phyloP scores from a whole-genome alignment of 2,113 vertebrate species.

The Anhinga rufa region DNA sequence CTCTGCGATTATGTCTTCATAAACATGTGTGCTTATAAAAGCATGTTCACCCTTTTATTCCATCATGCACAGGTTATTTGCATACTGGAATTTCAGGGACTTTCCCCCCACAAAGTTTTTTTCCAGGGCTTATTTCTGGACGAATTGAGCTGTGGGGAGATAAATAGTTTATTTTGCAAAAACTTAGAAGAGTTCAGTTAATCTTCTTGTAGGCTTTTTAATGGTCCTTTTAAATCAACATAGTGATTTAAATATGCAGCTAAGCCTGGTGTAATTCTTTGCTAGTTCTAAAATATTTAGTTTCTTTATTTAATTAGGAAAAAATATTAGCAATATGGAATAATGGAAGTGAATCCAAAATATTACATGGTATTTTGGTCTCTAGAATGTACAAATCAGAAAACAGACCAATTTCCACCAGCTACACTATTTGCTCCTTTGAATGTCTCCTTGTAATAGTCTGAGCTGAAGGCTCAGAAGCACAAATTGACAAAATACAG shows the following conservation, averaged over 20 bases:
- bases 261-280: neutral
- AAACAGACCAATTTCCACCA: neutral
- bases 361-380: neutral
- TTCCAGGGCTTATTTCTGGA: neutral
- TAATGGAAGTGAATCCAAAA: neutral
- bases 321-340: neutral
- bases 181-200: neutral
- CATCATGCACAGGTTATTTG: neutral
- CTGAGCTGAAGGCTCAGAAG: neutral
- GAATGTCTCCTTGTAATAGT: neutral
- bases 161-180: neutral
- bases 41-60: neutral
- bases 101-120: neutral
- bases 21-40: neutral
- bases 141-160: neutral
- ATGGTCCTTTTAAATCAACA: neutral
- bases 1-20: neutral
- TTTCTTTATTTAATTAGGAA: neutral
- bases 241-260: neutral
- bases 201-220: neutral
- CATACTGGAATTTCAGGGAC: neutral
- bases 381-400: neutral
- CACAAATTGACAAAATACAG: neutral
- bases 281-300: neutral
- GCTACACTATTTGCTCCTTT: neutral